Evolutionary conservation across 2,888 invertebrate genomes (phyloP).

Genomic region (Eulithis testata): DNA sequence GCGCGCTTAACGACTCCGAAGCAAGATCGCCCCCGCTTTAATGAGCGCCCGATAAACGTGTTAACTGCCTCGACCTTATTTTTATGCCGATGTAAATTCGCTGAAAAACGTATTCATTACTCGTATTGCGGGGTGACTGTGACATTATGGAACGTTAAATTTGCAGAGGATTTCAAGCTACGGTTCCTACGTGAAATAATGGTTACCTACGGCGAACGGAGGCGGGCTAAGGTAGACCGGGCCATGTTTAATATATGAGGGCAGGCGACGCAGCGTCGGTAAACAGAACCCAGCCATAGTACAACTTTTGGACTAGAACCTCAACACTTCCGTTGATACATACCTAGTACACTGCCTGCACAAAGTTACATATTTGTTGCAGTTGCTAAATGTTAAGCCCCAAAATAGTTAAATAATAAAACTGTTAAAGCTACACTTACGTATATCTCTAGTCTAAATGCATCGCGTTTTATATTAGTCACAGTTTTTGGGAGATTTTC

Average conservation of each 20-base stretch:
- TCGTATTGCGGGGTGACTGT: constrained; percentile 63
- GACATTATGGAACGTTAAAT: constrained; percentile 56
- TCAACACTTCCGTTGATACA: constrained; percentile 15
- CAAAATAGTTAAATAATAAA: not conserved
- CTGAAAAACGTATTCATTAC: constrained; percentile 82
- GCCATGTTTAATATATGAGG: constrained; percentile 83
- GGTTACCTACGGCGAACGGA: constrained; percentile 48
- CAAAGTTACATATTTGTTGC: not conserved
- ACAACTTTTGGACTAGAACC: constrained; percentile 22
- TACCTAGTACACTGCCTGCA: constrained; percentile 6
- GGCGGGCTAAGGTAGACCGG: constrained; percentile 69
- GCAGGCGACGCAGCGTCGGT: constrained; percentile 79
- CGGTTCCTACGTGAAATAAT: constrained; percentile 47
- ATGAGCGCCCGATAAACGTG: constrained; percentile 85
- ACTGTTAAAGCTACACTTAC: not conserved
- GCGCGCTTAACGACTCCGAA: constrained; percentile 85
- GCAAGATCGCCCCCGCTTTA: constrained; percentile 84
- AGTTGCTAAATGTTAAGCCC: not conserved
- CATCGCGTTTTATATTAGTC: too few species aligned
- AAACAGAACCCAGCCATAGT: constrained; percentile 63
- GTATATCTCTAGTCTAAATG: not conserved
- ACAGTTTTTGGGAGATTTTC: too few species aligned
- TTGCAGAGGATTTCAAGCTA: constrained; percentile 47
- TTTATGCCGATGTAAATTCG: constrained; percentile 82
- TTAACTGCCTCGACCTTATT: constrained; percentile 84